Base-by-base conservation (phyloP, 2,888 invertebrate species). In the Melangyna quadrimaculata region DNA sequence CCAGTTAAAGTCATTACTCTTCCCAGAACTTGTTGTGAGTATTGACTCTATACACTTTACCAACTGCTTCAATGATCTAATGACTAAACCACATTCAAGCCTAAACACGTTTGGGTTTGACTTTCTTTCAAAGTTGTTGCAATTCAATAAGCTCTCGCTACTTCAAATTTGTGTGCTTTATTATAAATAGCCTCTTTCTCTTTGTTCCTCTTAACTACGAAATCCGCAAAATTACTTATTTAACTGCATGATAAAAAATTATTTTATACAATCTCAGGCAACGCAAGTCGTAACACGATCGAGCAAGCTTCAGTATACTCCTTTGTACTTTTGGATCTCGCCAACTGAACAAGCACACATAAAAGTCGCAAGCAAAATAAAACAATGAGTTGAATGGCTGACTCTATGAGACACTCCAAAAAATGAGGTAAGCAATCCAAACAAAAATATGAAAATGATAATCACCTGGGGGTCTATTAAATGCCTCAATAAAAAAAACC, bases 211-310 rank as follows among this genome's bases (percentile, higher is more conserved):
- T 65, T 29, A 51, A 32, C 70, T 24, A 40, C 35, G n/a, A n/a
- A 17, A 24, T 27, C 40, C 35, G 27, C 48, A 53, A 35, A 67
- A n/a, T 67, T 45, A 9, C 35, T 71, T 67, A 57, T 55, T 57
- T 19, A 43, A 74, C 78, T 65, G 70, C n/a, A 71, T 67, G 61
- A 75, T 53, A 53, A 57, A 7, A 74, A 14, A 17, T 35, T 45
- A 53, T 53, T 59, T 48, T 5, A 22, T 22, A 48, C 32, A 12
- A 48, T 48, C 22, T 45, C 9, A 43, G 27, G 69, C 78, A 53
- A n/a, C n/a, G 22, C 83, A 84, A 59, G 83, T 79, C 67, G 40
- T 12, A 29, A 79, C 83, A 75, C 32, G 83, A 79, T 27, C 71
- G 43, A 32, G 61, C 79, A 84, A 59, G 79, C 67, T 79, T 75